Evolutionary conservation across 2,888 invertebrate species (phyloP).

Genomic region (Drosophila tanythrix): DNA sequence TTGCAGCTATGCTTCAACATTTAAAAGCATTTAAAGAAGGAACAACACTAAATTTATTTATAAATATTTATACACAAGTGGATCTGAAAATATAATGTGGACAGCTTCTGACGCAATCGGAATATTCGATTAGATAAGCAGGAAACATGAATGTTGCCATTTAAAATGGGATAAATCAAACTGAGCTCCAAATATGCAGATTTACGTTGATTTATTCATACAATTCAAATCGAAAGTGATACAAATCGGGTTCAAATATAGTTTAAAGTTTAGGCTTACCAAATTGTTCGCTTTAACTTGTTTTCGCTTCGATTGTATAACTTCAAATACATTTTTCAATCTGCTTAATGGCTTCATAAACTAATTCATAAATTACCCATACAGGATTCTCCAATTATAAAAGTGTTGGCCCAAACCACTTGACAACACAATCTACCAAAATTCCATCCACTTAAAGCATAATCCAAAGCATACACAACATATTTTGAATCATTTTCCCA

Average conservation of each 20-base stretch:
- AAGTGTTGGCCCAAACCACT: neutral
- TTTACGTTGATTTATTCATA: neutral
- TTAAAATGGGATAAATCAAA: slow-evolving; percentile 8
- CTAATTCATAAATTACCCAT: neutral
- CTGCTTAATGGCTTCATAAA: slow-evolving; percentile 8
- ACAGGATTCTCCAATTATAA: neutral
- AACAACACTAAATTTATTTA: slow-evolving; percentile 19
- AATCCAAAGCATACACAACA: slow-evolving; percentile 1
- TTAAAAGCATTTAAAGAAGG: slow-evolving; percentile 54
- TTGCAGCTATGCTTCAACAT: slow-evolving; percentile 53
- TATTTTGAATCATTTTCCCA: neutral
- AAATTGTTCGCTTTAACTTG: neutral
- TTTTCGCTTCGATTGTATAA: neutral
- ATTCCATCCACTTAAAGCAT: slow-evolving; percentile 24
- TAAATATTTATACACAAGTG: slow-evolving; percentile 3
- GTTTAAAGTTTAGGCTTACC: neutral
- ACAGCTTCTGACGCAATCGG: neutral
- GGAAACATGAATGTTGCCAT: neutral
- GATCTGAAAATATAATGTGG: neutral
- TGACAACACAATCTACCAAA: slow-evolving; percentile 17
- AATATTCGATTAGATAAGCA: slow-evolving; percentile 1
- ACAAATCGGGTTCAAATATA: neutral
- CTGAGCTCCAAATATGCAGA: slow-evolving; percentile 4
- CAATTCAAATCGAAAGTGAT: neutral
- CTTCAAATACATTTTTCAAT: neutral